phyloP scores from a whole-genome alignment of 2,797 vertebrate species.

The Enteromius argenteus region DNA sequence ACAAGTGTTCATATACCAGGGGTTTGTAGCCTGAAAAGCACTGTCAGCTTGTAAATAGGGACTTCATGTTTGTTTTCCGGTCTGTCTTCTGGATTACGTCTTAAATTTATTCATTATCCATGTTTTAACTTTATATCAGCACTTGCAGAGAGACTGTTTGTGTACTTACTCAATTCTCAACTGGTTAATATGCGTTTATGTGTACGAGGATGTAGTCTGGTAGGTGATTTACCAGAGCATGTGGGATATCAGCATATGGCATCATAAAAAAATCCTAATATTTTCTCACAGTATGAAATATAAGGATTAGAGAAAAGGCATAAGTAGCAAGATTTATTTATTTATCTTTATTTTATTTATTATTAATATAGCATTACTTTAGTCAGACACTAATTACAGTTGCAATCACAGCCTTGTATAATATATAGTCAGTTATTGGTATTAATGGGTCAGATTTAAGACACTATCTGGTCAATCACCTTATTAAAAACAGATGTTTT shows the following conservation, averaged over 20 bases:
- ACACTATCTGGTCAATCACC: not conserved
- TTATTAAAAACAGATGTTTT: not conserved
- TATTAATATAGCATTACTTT: not conserved
- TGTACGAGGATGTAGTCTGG: constrained; percentile 21
- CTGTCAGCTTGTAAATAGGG: constrained; percentile 49
- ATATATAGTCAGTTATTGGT: not conserved
- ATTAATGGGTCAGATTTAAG: not conserved
- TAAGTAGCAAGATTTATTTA: not conserved
- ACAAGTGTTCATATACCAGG: constrained; percentile 51
- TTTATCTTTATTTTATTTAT: not conserved
- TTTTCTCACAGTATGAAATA: not conserved
- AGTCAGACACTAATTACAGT: not conserved
- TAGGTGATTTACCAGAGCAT: constrained; percentile 31
- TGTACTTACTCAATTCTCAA: not conserved
- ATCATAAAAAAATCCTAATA: not conserved
- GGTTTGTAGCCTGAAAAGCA: constrained; percentile 56
- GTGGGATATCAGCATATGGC: not conserved
- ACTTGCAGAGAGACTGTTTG: not conserved
- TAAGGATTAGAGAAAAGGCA: not conserved
- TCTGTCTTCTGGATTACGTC: constrained; percentile 6
- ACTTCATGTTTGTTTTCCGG: constrained; percentile 14
- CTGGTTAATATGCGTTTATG: constrained; percentile 11
- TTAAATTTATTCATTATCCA: constrained; percentile 15
- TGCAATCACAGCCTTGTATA: not conserved
- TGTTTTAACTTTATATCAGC: constrained; percentile 20